Evolutionary conservation across 2,797 vertebrate genomes (phyloP), one percentile per base, ranked within the genome.

Genomic region (Chelmon rostratus): DNA sequence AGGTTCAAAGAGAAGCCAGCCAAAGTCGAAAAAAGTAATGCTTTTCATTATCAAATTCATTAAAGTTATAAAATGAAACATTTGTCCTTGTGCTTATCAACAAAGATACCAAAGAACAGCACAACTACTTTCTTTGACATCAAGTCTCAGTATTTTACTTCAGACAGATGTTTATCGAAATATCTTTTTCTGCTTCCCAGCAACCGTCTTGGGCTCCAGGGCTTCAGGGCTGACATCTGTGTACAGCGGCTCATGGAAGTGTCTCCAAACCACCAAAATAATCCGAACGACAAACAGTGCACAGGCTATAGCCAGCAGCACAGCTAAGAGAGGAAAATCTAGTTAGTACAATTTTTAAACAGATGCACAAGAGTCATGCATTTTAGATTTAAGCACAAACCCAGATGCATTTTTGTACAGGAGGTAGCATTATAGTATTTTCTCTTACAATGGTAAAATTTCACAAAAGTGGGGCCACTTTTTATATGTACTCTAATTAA

Each of bases 221-320:
- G 47, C 13, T 3, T 88, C 86, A 8, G 74, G 52, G 62, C 25
- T 16, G 21, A 33, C 40, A 5, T 84, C 80, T 52, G 46, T 15
- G 10, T 94, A 95, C 7, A 96, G 79, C 0, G 95, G 95, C 28
- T 87, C 85, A 57, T 88, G 95, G 53, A 86, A 47, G 74, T 95
- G 93, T 75, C 89, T 94, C 94, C 93, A 94, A 67, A 94, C 16
- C 75, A 95, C 93, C 85, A 95, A 69, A 65, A 71, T 31, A 42
- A 95, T 57, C 57, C 91, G 84, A 1, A 85, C 23, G 16, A 54
- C 72, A 59, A 94, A 94, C 76, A 95, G 71, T 31, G 58, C n/a
- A 25, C 68, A 93, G 47, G 77, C 85, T 9, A 92, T 1, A 25
- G 76, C 90, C 80, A 95, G 74, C 28, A 96, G 86, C 25, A 80